A percentile compares a stretch with the other conserved stretches of the same genome.
Conservation (phyloP, 2,797 vertebrate genomes). For the Gadopsis marmoratus region DNA sequence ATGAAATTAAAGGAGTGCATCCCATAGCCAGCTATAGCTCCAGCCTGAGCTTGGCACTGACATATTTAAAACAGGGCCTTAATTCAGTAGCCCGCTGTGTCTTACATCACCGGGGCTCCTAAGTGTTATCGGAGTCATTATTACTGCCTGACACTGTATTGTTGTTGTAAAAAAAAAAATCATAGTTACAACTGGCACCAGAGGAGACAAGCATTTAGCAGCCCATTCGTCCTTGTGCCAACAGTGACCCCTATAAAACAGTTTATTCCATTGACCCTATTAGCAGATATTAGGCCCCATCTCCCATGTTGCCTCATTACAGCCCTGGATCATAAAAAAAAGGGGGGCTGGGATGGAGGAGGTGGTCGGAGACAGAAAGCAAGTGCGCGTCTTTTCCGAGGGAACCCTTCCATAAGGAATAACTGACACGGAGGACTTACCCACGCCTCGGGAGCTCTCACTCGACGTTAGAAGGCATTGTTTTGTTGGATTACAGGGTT, state of each 20-base stretch:
- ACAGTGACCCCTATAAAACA: conserved; percentile 75
- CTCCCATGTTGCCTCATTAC: conserved; percentile 83
- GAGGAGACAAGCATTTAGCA: conserved; percentile 65
- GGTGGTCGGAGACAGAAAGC: conserved; percentile 67
- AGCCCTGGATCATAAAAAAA: conserved; percentile 67
- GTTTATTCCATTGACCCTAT: conserved; percentile 82
- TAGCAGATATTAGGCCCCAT: conserved; percentile 81
- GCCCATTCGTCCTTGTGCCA: conserved; percentile 72
- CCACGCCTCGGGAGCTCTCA: conserved; percentile 76
- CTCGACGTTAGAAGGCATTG: conserved; percentile 81
- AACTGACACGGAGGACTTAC: conserved; percentile 81
- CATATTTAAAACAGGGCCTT: conserved; percentile 85
- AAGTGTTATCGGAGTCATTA: conserved; percentile 76
- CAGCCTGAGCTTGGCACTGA: conserved; percentile 73
- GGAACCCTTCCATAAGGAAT: conserved; percentile 85
- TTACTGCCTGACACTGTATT: conserved; percentile 69
- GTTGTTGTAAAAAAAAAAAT: conserved; percentile 62
- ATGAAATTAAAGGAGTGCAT: conserved; percentile 88
- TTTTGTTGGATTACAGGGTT: conserved; percentile 85
- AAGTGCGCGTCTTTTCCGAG: conserved; percentile 77
- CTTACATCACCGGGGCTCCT: conserved; percentile 77
- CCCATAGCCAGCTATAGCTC: conserved; percentile 81
- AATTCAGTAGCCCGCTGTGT: conserved; percentile 77
- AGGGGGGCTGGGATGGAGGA: conserved; percentile 65
- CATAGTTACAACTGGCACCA: conserved; percentile 59